Percentiles rank a stretch among this genome's conserved stretches.
phyloP scores from a whole-genome alignment of 2,113 vertebrate species.

The Candoia aspera region DNA sequence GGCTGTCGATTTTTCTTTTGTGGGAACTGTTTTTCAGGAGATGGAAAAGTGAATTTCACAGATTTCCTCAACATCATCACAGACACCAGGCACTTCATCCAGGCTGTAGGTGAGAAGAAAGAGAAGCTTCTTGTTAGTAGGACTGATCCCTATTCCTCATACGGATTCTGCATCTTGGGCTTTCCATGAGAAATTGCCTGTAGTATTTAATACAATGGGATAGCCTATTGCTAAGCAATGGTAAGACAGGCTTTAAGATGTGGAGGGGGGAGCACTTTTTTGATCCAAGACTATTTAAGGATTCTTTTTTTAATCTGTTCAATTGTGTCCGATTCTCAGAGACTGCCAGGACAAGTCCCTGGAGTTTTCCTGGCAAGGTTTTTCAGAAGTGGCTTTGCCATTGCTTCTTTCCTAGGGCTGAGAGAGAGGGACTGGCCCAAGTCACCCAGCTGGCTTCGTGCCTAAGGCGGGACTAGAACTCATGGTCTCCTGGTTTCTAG shows the following conservation, averaged over 20 bases:
- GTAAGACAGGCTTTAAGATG: background rate
- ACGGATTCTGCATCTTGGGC: background rate
- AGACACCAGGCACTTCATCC: conserved; percentile 59
- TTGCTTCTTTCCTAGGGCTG: too few species aligned
- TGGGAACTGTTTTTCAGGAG: conserved; percentile 59
- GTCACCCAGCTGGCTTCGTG: too few species aligned
- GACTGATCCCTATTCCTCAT: background rate
- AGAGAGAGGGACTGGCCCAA: too few species aligned
- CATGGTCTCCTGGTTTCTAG: too few species aligned
- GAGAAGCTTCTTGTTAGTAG: background rate
- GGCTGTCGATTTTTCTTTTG: background rate
- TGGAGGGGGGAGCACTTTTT: too few species aligned
- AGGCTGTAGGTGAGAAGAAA: conserved; percentile 57
- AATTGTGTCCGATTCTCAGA: too few species aligned
- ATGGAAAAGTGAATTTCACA: conserved; percentile 65
- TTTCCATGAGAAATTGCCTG: background rate
- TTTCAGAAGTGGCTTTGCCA: too few species aligned
- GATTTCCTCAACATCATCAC: conserved; percentile 62
- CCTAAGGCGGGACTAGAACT: too few species aligned
- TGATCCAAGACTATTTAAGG: too few species aligned
- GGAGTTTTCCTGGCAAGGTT: too few species aligned
- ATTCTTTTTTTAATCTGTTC: too few species aligned
- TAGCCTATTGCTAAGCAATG: background rate
- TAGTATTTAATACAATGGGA: background rate
- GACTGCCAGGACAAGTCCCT: too few species aligned